phyloP scores from a whole-genome alignment of 2,888 invertebrate species.

The Dascillus cervinus region DNA sequence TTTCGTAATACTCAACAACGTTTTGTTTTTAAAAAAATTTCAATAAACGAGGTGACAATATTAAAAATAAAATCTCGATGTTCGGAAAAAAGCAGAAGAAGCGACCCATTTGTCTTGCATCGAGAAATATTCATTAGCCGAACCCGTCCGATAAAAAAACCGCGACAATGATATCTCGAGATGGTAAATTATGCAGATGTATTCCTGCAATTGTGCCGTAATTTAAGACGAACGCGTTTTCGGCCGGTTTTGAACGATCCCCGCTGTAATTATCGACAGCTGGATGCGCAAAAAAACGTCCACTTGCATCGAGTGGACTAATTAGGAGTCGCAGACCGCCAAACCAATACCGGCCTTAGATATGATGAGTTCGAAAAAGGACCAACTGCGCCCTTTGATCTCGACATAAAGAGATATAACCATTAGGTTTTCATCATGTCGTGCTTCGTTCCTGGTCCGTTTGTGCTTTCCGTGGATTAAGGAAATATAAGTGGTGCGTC shows the following conservation, averaged over 20 bases:
- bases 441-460: conserved; percentile 36
- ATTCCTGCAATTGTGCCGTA: conserved; percentile 43
- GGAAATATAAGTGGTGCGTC: conserved; percentile 42
- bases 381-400: conserved; percentile 38
- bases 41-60: too few species aligned
- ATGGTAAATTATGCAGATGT: conserved; percentile 42
- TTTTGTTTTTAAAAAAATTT: too few species aligned
- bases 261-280: too few species aligned
- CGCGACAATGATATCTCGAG: conserved; percentile 38
- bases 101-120: conserved; percentile 30
- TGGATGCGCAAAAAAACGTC: too few species aligned
- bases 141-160: conserved; percentile 18
- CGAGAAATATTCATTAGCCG: conserved; percentile 33
- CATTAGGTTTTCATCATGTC: conserved; percentile 44
- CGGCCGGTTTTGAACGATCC: too few species aligned
- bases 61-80: too few species aligned
- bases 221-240: conserved; percentile 39
- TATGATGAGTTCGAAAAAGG: conserved; percentile 36
- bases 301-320: conserved; percentile 33
- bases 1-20: too few species aligned
- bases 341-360: conserved; percentile 36
- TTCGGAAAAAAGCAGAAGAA: too few species aligned
- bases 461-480: conserved; percentile 43
- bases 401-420: conserved; percentile 43
- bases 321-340: conserved; percentile 31